Conservation (phyloP, 2,888 invertebrate species). For the Petrophora chlorosata region DNA sequence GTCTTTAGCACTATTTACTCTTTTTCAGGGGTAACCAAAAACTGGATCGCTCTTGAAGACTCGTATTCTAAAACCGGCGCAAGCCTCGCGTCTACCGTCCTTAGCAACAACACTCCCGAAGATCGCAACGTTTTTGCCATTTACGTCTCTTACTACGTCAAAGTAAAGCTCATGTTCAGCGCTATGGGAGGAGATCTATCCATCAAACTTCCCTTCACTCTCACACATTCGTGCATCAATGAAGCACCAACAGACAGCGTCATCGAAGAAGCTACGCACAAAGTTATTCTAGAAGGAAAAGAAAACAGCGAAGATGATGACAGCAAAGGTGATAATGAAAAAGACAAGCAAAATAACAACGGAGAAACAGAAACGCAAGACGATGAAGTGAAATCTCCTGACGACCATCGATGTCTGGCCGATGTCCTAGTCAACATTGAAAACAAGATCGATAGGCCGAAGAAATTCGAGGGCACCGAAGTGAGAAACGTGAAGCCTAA, state of each 20-base stretch:
- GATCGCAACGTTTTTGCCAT: conserved; percentile 95
- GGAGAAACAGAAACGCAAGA: conserved; percentile 53
- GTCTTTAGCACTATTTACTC: conserved; percentile 15
- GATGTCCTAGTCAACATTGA: conserved; percentile 77
- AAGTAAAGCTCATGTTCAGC: conserved; percentile 91
- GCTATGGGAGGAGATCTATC: conserved; percentile 92
- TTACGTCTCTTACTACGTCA: conserved; percentile 95
- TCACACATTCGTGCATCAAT: conserved; percentile 89
- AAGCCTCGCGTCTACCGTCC: conserved; percentile 85
- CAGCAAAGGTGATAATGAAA: conserved; percentile 60
- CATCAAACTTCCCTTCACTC: conserved; percentile 90
- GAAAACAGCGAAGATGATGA: conserved; percentile 76
- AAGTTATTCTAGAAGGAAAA: conserved; percentile 76
- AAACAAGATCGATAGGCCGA: conserved; percentile 72
- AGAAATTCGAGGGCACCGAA: conserved; percentile 68
- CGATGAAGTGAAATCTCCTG: conserved; percentile 62
- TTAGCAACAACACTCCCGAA: conserved; percentile 84
- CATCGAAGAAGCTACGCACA: conserved; percentile 75
- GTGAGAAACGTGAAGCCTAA: conserved; percentile 62
- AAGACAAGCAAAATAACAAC: conserved; percentile 69
- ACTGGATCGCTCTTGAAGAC: conserved; percentile 96
- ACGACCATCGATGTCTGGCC: conserved; percentile 66
- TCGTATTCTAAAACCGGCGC: conserved; percentile 89
- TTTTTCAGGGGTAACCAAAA: conserved; percentile 89
- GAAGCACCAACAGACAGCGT: conserved; percentile 84